These are phyloP conservation scores for Hemistola chrysoprasaria DNA, from an alignment of 2,888 invertebrate species.

Conservation along the genomic window DNA sequence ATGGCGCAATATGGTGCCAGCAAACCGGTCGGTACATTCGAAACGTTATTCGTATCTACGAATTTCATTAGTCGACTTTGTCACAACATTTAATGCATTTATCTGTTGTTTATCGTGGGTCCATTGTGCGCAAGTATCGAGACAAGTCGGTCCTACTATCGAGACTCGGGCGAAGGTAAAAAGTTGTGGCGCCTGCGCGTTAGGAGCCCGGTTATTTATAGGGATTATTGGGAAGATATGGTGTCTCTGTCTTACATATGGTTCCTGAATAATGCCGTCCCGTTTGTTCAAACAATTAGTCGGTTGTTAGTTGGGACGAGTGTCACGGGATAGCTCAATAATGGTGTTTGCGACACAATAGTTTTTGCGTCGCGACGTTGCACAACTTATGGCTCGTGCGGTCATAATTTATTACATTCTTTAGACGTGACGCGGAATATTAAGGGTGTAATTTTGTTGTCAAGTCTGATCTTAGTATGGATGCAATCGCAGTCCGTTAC, in stretches of 20 bases:
- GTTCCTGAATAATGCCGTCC: constrained; percentile 22
- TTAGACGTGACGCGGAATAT: not conserved
- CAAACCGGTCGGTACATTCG: constrained; percentile 17
- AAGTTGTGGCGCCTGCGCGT: constrained; percentile 70
- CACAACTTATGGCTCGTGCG: constrained; percentile 23
- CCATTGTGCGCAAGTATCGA: constrained; percentile 45
- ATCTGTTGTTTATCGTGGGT: constrained; percentile 24
- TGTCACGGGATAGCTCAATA: constrained; percentile 45
- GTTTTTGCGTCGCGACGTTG: constrained; percentile 23
- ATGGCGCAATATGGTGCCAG: constrained; percentile 21
- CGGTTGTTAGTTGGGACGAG: constrained; percentile 38
- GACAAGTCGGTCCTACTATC: constrained; percentile 17
- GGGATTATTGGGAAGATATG: constrained; percentile 48
- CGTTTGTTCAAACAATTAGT: constrained; percentile 53
- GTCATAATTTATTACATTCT: constrained; percentile 16
- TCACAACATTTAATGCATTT: constrained; percentile 28
- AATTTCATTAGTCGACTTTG: constrained; percentile 20
- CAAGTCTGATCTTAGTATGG: no score
- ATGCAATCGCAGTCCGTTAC: no score
- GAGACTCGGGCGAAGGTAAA: constrained; percentile 39
- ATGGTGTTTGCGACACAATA: constrained; percentile 28
- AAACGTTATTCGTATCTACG: constrained; percentile 18
- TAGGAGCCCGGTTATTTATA: constrained; percentile 70
- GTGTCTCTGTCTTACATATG: constrained; percentile 38
- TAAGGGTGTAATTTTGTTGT: no score